phyloP scores from a whole-genome alignment of 2,113 vertebrate genomes.

The Plecotus auritus region DNA sequence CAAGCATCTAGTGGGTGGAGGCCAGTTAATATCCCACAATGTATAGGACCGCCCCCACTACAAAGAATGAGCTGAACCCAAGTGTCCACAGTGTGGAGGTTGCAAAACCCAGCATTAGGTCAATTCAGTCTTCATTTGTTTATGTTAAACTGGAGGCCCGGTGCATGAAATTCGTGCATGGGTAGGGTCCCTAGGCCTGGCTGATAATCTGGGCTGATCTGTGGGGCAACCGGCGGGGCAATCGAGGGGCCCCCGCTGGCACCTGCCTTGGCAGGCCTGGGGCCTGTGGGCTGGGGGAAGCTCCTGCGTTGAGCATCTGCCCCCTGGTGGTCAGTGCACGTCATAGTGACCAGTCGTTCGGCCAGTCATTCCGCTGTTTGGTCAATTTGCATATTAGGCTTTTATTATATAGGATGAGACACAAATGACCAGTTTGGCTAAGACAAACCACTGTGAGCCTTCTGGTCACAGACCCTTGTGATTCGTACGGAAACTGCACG shows the following conservation, averaged over 20 bases:
- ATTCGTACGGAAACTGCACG: background rate
- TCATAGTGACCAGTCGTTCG: too few species aligned
- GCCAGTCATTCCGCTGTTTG: too few species aligned
- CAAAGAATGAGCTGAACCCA: background rate
- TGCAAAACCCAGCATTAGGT: background rate
- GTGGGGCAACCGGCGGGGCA: accelerated
- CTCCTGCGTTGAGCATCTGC: too few species aligned
- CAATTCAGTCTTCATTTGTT: background rate
- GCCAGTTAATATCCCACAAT: background rate
- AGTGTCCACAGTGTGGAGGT: background rate
- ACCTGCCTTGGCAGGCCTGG: too few species aligned
- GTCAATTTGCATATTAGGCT: too few species aligned
- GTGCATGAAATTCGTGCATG: too few species aligned
- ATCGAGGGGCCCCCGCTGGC: too few species aligned
- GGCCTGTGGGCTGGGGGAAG: too few species aligned
- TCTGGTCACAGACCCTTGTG: background rate
- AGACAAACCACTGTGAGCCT: background rate
- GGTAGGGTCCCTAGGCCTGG: too few species aligned
- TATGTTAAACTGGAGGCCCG: background rate
- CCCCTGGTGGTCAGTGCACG: too few species aligned
- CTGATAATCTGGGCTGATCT: too few species aligned
- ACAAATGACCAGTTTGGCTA: background rate
- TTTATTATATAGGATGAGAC: too few species aligned
- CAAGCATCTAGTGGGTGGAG: background rate
- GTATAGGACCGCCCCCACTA: background rate